Evolutionary conservation across 1,140 invertebrate genomes (phyloP), one percentile per base, ranked within the genome.

Genomic region (Drosophila neocordata): DNA sequence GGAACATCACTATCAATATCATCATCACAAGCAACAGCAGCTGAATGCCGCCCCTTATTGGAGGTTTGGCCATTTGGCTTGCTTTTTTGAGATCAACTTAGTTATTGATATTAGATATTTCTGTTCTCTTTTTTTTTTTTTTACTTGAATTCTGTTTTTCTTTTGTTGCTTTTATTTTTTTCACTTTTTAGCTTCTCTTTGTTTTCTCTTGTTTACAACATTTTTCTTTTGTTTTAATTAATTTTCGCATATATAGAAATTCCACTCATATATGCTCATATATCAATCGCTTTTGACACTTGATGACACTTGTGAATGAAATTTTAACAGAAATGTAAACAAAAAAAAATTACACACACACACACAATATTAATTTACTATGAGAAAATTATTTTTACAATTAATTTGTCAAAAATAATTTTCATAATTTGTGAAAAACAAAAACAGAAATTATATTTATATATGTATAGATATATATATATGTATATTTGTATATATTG

Each of bases 261-360:
- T 6, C 27, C 22, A 13, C 22, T 24, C 22, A 31, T 31, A 31
- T 31, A 31, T 31, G 27, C 24, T 34, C 27, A 35, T 56, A 56
- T 34, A 56, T 56, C 53, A 13, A 15, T 34, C 27, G 53, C 11
- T 62, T 68, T 41, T 75, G 72, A 75, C 72, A 75, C 72, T 75
- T 74, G 71, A 59, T 68, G 64, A 74, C 63, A 57, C 48, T 34
- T 41, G 65, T 9, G 8, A 68, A 22, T 31, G 48, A 73, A 56
- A 53, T 53, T 72, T 63, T 62, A 70, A 44, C 52, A 59, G 37
- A 22, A 22, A 22, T 24, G 12, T 22, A 11, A 13, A 60, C 24
- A 22, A 12, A 27, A 44, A 11, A 22, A 22, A 13, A 41, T n/a
- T n/a, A n/a, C 22, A 20, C n/a, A 24, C 13, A 24, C 6, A 24